Evolutionary conservation across 2,888 invertebrate genomes (phyloP), one percentile per base, ranked within the genome.

Genomic region (Hypomecis atomaria): DNA sequence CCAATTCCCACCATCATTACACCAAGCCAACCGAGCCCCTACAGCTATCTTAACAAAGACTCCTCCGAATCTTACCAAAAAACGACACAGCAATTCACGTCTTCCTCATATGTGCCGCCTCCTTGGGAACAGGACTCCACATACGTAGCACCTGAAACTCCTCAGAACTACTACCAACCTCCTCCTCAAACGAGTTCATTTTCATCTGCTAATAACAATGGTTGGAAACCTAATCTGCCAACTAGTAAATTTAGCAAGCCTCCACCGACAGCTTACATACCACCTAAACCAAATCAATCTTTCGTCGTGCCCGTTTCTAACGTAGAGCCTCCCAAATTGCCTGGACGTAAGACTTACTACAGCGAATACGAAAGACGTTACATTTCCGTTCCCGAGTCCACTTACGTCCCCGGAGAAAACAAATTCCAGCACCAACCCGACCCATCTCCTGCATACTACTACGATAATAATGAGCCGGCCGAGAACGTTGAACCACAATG

Each of bases 321-420:
- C 42, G 71, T 73, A 4, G 89, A 89, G 56, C 81, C 83, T 45
- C 84, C 87, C 1, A 86, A 78, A 63, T 67, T 81, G 23, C 83
- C 89, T 34, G 92, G 92, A 2, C 88, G 90, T 60, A 92, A 91
- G 75, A 92, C 92, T 0, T 92, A 92, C 65, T 92, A 92, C 69
- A 92, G 92, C 66, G 92, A 92, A 77, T 92, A 92, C 66, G 92
- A 92, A 76, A 84, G 92, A 66, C 88, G 92, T 56, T 92, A 90
- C 69, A 92, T 92, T 48, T 87, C 89, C 13, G 92, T 92, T 1
- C 92, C 92, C 6, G 92, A 92, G 69, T 85, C 90, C 13, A 92
- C 83, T 47, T 92, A 92, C 67, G 83, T 92, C 67, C 92, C 92
- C 0, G 78, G 78, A 0, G 92, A 92, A 70, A 87, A 83, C 1